Evolutionary conservation across 2,888 invertebrate species (phyloP), one percentile per base, ranked within the genome.

Genomic region (Dryobota labecula): DNA sequence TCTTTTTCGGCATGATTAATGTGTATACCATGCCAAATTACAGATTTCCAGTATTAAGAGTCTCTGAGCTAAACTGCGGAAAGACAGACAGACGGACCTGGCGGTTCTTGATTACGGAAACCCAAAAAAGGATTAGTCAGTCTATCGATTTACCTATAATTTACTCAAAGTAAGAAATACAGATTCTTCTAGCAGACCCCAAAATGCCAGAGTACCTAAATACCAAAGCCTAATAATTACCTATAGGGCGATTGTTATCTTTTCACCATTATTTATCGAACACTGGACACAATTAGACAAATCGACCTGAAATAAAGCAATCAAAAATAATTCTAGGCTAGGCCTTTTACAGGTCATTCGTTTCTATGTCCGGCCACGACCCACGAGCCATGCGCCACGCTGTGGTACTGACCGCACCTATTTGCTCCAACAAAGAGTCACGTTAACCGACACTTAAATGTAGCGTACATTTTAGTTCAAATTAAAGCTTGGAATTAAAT

Each of bases 361-460:
- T 76, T 24, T 51, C 56, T 51, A 62, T 70, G 24, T 45, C 41
- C 53, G 3, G 9, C 43, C 43, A 20, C 73, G 49, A 45, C 24
- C 24, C 30, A 54, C 65, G 24, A 64, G 45, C 49, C 71, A 38
- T 38, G 72, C 36, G 9, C 51, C 45, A 45, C 58, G 58, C 43
- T 68, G 63, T 51, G 70, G 54, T 33, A 15, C 43, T 30, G 30
- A 80, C 78, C 78, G 56, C 80, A 75, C 63, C 80, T 64, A 79
- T 80, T 79, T 75, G 56, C 64, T 43, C 33, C 45, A 57, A 20
- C 70, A 70, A 80, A 80, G 70, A 80, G 63, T 53, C 63, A 54
- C 63, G 7, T 51, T 57, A 62, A 69, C 69, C 20, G 30, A 74
- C 66, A 74, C 70, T 75, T 70, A 66, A 72, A 66, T 79, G 24